These are phyloP conservation scores for Nymphalis polychloros DNA, from an alignment of 2,888 invertebrate species.

Conservation along the genomic window DNA sequence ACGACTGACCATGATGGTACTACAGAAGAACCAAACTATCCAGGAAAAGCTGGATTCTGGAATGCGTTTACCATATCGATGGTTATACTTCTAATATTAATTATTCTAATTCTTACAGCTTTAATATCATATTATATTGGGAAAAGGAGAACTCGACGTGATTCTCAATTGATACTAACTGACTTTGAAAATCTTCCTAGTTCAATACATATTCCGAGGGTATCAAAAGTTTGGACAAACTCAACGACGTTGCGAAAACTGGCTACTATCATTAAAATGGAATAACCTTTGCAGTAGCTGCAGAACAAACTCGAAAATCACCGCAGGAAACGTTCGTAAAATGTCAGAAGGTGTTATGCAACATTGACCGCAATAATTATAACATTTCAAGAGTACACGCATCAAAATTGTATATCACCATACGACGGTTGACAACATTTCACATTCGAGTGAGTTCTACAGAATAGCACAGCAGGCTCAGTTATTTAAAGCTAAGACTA, in stretches of 20 bases:
- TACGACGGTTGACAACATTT: too few species aligned
- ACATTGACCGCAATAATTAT: too few species aligned
- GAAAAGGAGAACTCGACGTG: slow-evolving; percentile 22
- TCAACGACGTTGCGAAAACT: slow-evolving; percentile 29
- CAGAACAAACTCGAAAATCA: too few species aligned
- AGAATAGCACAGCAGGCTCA: too few species aligned
- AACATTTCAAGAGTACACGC: too few species aligned
- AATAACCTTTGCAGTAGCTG: slow-evolving; percentile 4
- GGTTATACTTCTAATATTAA: slow-evolving; percentile 31
- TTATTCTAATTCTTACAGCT: slow-evolving; percentile 33
- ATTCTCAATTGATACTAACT: slow-evolving; percentile 32
- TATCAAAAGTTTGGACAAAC: slow-evolving; percentile 43
- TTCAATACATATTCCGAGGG: slow-evolving; percentile 48
- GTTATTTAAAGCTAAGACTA: not conserved
- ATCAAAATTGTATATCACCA: too few species aligned
- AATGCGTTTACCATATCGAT: slow-evolving; percentile 36
- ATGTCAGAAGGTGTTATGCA: too few species aligned
- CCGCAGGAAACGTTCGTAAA: too few species aligned
- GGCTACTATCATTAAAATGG: slow-evolving; percentile 17
- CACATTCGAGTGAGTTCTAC: too few species aligned
- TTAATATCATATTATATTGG: slow-evolving; percentile 37
- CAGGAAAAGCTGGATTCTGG: slow-evolving; percentile 30
- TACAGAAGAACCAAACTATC: slow-evolving; percentile 3
- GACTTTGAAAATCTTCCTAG: slow-evolving; percentile 46
- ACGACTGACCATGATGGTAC: not conserved